phyloP scores from a whole-genome alignment of 2,113 vertebrate genomes.

The Ifrita kowaldi region DNA sequence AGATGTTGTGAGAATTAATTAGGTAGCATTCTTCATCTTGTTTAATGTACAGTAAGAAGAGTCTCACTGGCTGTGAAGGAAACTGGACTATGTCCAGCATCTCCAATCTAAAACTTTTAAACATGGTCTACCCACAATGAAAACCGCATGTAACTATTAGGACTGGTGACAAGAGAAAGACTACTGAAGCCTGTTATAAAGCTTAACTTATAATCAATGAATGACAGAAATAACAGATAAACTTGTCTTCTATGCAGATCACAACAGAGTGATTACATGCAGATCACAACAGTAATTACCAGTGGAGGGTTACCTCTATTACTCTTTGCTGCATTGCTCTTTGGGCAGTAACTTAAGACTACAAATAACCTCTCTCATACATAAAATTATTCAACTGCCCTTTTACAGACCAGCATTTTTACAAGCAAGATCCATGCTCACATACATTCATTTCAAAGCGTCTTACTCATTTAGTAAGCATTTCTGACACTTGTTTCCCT shows the following conservation, averaged over 20 bases:
- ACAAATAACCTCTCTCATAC: not conserved
- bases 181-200: not conserved
- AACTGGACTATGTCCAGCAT: not conserved
- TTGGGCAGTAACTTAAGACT: not conserved
- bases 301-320: not conserved
- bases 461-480: not conserved
- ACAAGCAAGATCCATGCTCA: not conserved
- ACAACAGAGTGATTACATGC: not conserved
- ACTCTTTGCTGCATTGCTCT: not conserved
- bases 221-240: not conserved
- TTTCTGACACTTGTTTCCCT: not conserved
- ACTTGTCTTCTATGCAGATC: not conserved
- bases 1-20: not conserved
- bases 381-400: not conserved
- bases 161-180: not conserved
- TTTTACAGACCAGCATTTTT: not conserved
- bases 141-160: not conserved
- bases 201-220: not conserved
- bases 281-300: not conserved
- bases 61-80: not conserved
- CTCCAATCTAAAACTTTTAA: not conserved
- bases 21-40: not conserved
- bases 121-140: not conserved
- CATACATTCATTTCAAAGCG: not conserved
- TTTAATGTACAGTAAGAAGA: not conserved